Evolutionary conservation across 2,888 invertebrate species (phyloP).

Genomic region (Drosophila nr. fundita): DNA sequence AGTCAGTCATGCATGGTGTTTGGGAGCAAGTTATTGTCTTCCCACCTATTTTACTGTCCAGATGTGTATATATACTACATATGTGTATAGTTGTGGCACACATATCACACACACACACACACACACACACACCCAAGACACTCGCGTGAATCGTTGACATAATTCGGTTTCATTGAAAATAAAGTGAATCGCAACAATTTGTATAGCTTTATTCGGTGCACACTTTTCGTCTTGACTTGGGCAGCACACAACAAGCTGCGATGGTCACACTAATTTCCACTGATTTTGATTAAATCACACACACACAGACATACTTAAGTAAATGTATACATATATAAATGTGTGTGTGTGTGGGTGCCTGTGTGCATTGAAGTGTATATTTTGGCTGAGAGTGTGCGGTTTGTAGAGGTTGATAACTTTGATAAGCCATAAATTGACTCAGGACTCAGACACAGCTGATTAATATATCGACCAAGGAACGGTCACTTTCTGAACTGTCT

Average conservation of each 20-base stretch:
- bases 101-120: background rate
- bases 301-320: background rate
- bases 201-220: conserved; percentile 60
- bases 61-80: background rate
- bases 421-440: background rate
- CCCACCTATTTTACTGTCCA: background rate
- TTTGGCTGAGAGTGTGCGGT: background rate
- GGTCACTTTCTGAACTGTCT: conserved; percentile 13
- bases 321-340: background rate
- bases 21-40: background rate
- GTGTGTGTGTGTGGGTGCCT: background rate
- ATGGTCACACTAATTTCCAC: conserved; percentile 45
- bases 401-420: conserved; percentile 2
- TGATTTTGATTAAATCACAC: conserved; percentile 7
- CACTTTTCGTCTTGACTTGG: conserved; percentile 38
- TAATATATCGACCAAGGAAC: background rate
- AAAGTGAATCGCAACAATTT: conserved; percentile 69
- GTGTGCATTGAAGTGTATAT: background rate
- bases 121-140: conserved; percentile 2
- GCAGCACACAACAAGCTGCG: conserved; percentile 39
- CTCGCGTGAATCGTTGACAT: conserved; percentile 23
- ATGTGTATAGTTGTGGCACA: conserved; percentile 10
- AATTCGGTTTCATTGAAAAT: conserved; percentile 35
- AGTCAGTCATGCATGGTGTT: background rate
- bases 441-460: conserved; percentile 4